Evolutionary conservation across 2,888 invertebrate genomes (phyloP), one percentile per base, ranked within the genome.

Genomic region (Eilema depressum): DNA sequence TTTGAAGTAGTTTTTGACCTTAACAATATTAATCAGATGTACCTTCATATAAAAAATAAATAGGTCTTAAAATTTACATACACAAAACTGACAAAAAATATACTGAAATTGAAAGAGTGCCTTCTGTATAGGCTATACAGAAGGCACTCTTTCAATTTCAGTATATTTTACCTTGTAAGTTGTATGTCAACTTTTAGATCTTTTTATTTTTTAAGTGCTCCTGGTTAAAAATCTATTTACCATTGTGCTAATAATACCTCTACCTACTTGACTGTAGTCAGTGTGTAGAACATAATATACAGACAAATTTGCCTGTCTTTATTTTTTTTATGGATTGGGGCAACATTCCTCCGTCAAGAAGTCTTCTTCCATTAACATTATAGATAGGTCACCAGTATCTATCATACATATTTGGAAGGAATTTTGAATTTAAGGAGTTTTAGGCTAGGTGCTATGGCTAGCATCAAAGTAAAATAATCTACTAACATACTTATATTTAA

Each of bases 401-500:
- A 20, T 47, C 1, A 47, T 53, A 2, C 4, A 47, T 20, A 53
- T n/a, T 10, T 53, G 53, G n/a, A 10, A 53, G 53, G 53, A 20
- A 47, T 20, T 47, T 20, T 17, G 20, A 47, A 20, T 20, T 8
- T 53, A 53, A 10, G 10, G 10, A 10, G 2, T 53, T 53, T 53
- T 10, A n/a, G 53, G n/a, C 53, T 53, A 20, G 2, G 20, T 47
- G 53, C 53, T 10, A n/a, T 53, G n/a, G 53, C 53, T 53, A n/a
- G 53, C n/a, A n/a, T n/a, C n/a, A n/a, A n/a, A 53, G n/a, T 53
- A n/a, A 47, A 53, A n/a, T 53, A n/a, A 8, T 53, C n/a, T n/a
- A 53, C 53, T 53, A 53, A 53, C 53, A 53, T n/a, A 53, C 53
- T 53, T n/a, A 53, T 53, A 53, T 53, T 53, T n/a, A n/a, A 53